phyloP scores from a whole-genome alignment of 64 coral and sea anemone species.

The Hydrozoanthus tunicans region DNA sequence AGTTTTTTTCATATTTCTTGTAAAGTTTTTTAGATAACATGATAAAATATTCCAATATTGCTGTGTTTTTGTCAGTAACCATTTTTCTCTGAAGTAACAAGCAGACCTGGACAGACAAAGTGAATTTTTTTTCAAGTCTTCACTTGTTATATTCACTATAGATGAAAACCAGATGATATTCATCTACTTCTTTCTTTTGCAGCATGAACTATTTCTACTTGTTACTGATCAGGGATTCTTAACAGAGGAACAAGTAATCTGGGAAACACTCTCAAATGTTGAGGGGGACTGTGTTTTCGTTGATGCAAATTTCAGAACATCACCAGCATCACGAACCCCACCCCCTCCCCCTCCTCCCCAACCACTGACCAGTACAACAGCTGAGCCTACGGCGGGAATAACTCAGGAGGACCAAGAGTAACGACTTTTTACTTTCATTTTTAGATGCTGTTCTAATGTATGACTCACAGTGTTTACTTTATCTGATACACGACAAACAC shows the following conservation, averaged over 20 bases:
- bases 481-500: neutral
- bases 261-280: slow-evolving; percentile 95
- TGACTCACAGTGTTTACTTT: neutral
- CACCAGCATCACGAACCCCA: slow-evolving; percentile 39
- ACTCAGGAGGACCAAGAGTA: slow-evolving; percentile 99
- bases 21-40: too few species aligned
- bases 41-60: too few species aligned
- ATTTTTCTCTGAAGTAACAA: too few species aligned
- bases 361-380: neutral
- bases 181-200: slow-evolving; percentile 3
- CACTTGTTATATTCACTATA: neutral
- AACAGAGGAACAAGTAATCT: slow-evolving; percentile 95
- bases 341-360: neutral
- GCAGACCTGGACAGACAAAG: neutral
- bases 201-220: slow-evolving; percentile 94
- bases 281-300: slow-evolving; percentile 93
- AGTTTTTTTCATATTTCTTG: too few species aligned
- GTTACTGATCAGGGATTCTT: slow-evolving; percentile 96
- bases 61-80: too few species aligned
- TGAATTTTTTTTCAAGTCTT: neutral
- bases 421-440: slow-evolving; percentile 7
- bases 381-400: slow-evolving; percentile 34
- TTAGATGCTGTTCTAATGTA: neutral
- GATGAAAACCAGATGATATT: neutral
- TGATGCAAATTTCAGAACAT: slow-evolving; percentile 80